Evolutionary conservation across 2,888 invertebrate species (phyloP).

Genomic region (Eurois occulta): DNA sequence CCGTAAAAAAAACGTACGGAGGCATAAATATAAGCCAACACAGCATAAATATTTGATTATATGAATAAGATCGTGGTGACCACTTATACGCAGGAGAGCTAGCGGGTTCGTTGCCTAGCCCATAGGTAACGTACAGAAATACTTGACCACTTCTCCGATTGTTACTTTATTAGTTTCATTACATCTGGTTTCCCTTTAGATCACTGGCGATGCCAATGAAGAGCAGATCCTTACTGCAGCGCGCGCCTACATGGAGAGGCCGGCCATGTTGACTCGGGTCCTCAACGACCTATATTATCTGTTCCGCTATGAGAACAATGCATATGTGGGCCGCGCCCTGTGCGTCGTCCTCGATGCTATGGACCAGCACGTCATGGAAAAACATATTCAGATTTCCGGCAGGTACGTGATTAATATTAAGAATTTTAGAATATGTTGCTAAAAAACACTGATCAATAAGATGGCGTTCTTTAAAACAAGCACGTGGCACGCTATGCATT

Average conservation of each 20-base stretch:
- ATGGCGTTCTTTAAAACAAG: slow-evolving; percentile 3
- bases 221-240: slow-evolving; percentile 97
- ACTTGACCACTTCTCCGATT: background rate
- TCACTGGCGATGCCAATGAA: slow-evolving; percentile 97
- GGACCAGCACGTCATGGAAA: slow-evolving; percentile 96
- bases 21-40: no score
- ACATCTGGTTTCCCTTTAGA: slow-evolving; percentile 84
- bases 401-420: slow-evolving; percentile 90
- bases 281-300: slow-evolving; percentile 97
- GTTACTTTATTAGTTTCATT: background rate
- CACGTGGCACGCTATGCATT: background rate
- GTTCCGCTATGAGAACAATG: slow-evolving; percentile 95
- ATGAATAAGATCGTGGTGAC: no score
- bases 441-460: background rate
- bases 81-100: background rate
- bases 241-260: slow-evolving; percentile 95
- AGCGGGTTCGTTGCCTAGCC: background rate
- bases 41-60: no score
- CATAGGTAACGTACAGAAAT: background rate
- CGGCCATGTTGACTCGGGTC: slow-evolving; percentile 95
- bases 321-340: slow-evolving; percentile 93
- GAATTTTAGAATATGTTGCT: slow-evolving; percentile 1
- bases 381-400: slow-evolving; percentile 98
- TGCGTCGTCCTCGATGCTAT: slow-evolving; percentile 96
- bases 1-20: no score